Evolutionary conservation across 2,888 invertebrate species (phyloP), one percentile per base, ranked within the genome.

Genomic region (Clivina fossor): DNA sequence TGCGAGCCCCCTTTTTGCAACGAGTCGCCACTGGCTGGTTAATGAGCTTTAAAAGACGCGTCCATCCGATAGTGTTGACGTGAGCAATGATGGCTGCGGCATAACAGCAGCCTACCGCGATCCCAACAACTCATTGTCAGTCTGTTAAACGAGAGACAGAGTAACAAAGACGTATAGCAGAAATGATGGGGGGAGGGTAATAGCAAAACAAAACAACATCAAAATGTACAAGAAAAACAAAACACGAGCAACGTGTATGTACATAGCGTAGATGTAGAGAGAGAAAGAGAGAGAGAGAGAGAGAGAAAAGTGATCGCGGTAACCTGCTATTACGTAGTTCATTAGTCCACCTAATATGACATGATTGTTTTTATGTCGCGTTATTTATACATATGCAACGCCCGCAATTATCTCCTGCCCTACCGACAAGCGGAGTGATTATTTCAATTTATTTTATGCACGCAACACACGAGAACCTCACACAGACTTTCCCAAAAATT

Each of bases 371-470:
- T 49, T 49, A 49, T 53, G 53, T 53, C 53, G 53, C 53, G 35
- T 53, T 53, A 53, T 44, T 44, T 53, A 53, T 53, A 53, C 44
- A 53, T 53, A 53, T 44, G 53, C 53, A 53, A 53, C 44, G 55
- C 37, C 55, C 55, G n/a, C n/a, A 55, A 55, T 55, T 55, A 47
- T n/a, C n/a, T n/a, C 55, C 46, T 54, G 38, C 40, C 46, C n/a
- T n/a, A n/a, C n/a, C n/a, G n/a, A n/a, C n/a, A n/a, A 55, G 24
- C 46, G 35, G n/a, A n/a, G 44, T 37, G 38, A 55, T 55, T 55
- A 55, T 55, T 46, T 55, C 55, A 46, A 55, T 55, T 55, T 55
- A 47, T 55, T 38, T 55, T 22, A 43, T 47, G 44, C 55, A 55
- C 55, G 55, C 53, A 53, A 53, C 35, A 15, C 24, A 8, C 35